Base-by-base conservation (phyloP, 1,140 invertebrate genomes). In the Dendroctonus ponderosae region DNA sequence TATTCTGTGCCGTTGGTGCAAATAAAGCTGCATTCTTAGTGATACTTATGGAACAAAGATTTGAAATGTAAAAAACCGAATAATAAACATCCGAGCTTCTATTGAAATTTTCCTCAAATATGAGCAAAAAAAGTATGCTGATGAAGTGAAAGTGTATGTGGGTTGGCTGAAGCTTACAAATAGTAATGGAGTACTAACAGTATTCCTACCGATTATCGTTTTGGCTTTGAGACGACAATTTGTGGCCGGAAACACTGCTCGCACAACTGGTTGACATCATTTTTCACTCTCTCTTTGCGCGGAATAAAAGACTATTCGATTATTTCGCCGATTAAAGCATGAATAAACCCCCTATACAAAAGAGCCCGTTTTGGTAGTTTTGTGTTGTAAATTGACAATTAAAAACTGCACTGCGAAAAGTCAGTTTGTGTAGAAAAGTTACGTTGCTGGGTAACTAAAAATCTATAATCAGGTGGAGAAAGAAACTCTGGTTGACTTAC, bases 401-500 rank as follows among this genome's bases (percentile, higher is more conserved):
- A 63, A 42, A 62, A 52, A 54, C 61, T 63, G 61, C 61, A 63
- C 50, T 53, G 61, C 14, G 39, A 42, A 63, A 63, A 40, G 50
- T 62, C 61, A 62, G n/a, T 59, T 59, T 63, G 50, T 53, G 61
- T 53, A 41, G 6, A 63, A 63, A 39, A 50, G 9, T 26, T 9
- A 12, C 14, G 61, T 63, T 44, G 41, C 50, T 44, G 40, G 51
- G 61, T 7, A 12, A 63, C 61, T 26, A 26, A 26, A 26, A 26
- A 26, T 26, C 26, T 26, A 26, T 26, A 26, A 26, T 26, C 26
- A 26, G 26, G 26, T 26, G 3, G 26, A 26, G 26, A 26, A 26
- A 26, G 26, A 26, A 26, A 26, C 26, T 26, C 26, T 26, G 26
- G 26, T 26, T 26, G 26, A 26, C 26, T 26, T 26, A 26, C 26